Conservation (phyloP, 2,888 invertebrate genomes). For the Andrena minutula region DNA sequence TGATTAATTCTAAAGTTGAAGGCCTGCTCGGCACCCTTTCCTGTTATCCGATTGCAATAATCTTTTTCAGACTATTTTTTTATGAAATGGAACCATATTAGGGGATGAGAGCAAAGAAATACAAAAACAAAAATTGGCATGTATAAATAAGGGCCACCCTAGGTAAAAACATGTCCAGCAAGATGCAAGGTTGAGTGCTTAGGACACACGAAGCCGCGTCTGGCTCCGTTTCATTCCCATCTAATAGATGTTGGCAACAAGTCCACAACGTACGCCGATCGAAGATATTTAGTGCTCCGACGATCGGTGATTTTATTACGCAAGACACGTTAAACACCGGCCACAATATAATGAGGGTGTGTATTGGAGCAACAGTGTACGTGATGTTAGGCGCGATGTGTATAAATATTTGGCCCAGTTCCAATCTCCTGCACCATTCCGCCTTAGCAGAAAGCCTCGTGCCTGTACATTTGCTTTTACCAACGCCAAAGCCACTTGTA, state of each 20-base stretch:
- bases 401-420: constrained; percentile 71
- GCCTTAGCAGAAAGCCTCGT: constrained; percentile 72
- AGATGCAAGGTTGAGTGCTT: neutral
- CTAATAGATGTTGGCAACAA: constrained; percentile 12
- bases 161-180: no score
- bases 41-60: no score
- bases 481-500: constrained; percentile 59
- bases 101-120: no score
- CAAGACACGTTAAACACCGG: constrained; percentile 60
- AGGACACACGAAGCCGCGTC: neutral
- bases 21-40: no score
- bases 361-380: constrained; percentile 49
- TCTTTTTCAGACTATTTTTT: no score
- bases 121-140: no score
- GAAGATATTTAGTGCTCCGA: constrained; percentile 54
- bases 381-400: constrained; percentile 40
- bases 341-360: constrained; percentile 56
- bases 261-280: neutral
- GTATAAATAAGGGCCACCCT: no score
- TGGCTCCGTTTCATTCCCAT: neutral
- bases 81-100: no score
- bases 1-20: no score
- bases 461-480: constrained; percentile 69
- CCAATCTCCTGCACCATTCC: constrained; percentile 69
- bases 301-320: constrained; percentile 65